These are phyloP conservation scores for Drosophila teissieri DNA, from an alignment of 1,140 invertebrate genomes.

Conservation along the genomic window DNA sequence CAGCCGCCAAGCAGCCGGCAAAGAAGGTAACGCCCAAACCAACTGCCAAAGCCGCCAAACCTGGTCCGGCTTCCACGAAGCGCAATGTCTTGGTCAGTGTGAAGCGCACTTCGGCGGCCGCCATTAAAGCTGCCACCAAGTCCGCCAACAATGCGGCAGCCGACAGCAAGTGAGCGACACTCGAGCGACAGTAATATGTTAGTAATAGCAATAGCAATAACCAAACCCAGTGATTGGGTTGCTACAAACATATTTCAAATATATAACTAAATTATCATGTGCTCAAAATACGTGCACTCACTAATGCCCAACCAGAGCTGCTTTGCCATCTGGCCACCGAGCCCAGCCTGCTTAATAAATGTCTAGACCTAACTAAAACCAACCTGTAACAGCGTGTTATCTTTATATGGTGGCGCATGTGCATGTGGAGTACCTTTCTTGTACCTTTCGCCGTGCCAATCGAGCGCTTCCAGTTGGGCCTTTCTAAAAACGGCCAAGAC, in stretches of 20 bases:
- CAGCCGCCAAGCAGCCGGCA: constrained; percentile 18
- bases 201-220: constrained; percentile 42
- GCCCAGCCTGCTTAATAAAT: constrained; percentile 67
- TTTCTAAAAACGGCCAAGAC: constrained; percentile 67
- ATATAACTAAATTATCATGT: constrained; percentile 41
- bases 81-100: constrained; percentile 68
- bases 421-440: constrained; percentile 27
- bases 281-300: constrained; percentile 37
- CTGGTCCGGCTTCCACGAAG: constrained; percentile 66
- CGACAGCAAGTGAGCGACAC: constrained; percentile 57
- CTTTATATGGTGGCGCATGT: constrained; percentile 12
- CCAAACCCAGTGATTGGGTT: constrained; percentile 68
- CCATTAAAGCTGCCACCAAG: constrained; percentile 60
- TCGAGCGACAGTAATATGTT: constrained; percentile 14
- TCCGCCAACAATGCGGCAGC: constrained; percentile 31
- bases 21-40: constrained; percentile 59
- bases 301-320: constrained; percentile 29
- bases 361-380: constrained; percentile 58
- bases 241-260: constrained; percentile 53
- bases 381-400: constrained; percentile 43
- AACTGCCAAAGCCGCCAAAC: constrained; percentile 48
- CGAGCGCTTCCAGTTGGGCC: constrained; percentile 25
- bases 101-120: constrained; percentile 58
- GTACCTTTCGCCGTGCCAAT: constrained; percentile 36
- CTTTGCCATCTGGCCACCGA: constrained; percentile 30